Conservation (phyloP, 1,140 invertebrate genomes). For the Zaprionus kolodkinae region DNA sequence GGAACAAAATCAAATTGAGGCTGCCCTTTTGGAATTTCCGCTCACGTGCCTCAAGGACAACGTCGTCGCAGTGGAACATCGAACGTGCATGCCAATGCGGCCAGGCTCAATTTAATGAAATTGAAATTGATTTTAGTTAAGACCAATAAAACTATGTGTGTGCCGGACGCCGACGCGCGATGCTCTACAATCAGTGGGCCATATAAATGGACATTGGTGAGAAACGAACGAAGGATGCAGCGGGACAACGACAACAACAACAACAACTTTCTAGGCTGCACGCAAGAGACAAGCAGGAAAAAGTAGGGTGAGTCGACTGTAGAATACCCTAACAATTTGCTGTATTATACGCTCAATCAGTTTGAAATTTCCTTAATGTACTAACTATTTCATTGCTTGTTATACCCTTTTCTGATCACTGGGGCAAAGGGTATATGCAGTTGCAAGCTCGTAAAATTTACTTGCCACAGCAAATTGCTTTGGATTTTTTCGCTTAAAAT, state of each 20-base stretch:
- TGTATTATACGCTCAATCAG: no score
- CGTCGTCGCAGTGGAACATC: constrained; percentile 26
- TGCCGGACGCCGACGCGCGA: constrained; percentile 1
- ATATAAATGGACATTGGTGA: constrained; percentile 29
- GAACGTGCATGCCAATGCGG: constrained; percentile 52
- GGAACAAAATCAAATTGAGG: constrained; percentile 30
- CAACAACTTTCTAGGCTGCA: constrained; percentile 10
- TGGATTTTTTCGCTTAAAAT: constrained; percentile 62
- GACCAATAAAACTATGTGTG: constrained; percentile 58
- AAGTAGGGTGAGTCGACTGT: not conserved
- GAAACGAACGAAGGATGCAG: constrained; percentile 12
- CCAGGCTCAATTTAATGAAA: constrained; percentile 60
- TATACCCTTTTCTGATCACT: not conserved
- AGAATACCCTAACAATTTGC: not conserved
- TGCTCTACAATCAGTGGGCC: constrained; percentile 30
- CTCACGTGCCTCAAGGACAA: constrained; percentile 42
- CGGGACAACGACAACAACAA: not conserved
- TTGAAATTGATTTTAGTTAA: constrained; percentile 65
- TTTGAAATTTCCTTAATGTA: no score
- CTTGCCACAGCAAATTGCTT: constrained; percentile 58
- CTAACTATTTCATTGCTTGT: no score
- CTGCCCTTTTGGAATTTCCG: constrained; percentile 36
- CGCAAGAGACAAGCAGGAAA: not conserved
- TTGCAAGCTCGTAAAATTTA: constrained; percentile 54
- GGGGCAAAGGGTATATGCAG: constrained; percentile 8